These are phyloP conservation scores for Lepidurus couesii DNA, from an alignment of 1,140 invertebrate genomes.

Conservation along the genomic window DNA sequence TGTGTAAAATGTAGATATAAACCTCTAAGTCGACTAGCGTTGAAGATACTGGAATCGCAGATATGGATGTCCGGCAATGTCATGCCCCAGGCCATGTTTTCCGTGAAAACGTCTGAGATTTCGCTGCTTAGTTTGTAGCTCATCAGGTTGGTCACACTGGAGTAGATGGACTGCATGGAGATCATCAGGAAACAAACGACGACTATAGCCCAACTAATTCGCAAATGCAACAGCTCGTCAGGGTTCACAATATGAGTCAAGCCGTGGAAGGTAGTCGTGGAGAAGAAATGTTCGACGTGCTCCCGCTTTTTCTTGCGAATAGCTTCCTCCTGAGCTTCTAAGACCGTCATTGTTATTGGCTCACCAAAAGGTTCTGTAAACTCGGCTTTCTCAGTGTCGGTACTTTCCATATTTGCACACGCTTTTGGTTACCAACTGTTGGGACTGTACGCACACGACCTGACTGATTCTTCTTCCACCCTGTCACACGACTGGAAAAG, in stretches of 20 bases:
- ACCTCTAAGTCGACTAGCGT: not conserved
- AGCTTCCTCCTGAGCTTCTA: no score
- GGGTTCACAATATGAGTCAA: not conserved
- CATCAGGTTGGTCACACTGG: not conserved
- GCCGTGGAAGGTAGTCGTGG: not conserved
- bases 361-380: no score
- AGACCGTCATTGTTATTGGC: no score
- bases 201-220: not conserved
- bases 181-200: not conserved
- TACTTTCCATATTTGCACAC: no score
- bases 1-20: no score
- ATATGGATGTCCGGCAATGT: not conserved
- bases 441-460: no score
- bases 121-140: not conserved
- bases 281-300: not conserved
- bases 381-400: no score
- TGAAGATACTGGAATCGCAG: not conserved
- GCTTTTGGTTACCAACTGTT: no score
- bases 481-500: no score
- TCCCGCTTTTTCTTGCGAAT: not conserved
- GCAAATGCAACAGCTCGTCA: not conserved
- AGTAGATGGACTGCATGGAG: not conserved
- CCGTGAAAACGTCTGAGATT: not conserved
- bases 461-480: no score
- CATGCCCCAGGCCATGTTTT: not conserved